Evolutionary conservation across 2,888 invertebrate species (phyloP), one percentile per base, ranked within the genome.

Genomic region (Gibbula magus): DNA sequence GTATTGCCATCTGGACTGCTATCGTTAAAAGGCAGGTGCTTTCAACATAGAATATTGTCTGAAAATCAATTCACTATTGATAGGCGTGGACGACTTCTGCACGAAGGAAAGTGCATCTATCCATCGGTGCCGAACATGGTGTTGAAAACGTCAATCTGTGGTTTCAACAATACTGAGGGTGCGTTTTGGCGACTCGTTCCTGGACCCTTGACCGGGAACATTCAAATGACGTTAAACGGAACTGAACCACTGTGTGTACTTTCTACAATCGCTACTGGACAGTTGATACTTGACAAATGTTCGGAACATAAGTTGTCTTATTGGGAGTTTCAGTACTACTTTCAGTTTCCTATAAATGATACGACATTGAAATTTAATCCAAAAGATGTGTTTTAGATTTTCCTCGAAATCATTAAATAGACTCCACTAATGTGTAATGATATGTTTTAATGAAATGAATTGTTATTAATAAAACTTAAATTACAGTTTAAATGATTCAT

Each of bases 51-150:
- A 39, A 81, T 87, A 0, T 45, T 88, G 10, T 87, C 88, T 7
- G 78, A 86, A 77, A 88, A 88, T 77, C 77, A 81, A 18, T 88
- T 88, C 77, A 77, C 81, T 70, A 84, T 88, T 18, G 84, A 86
- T 77, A 78, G 54, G 0, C 54, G 82, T 5, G 79, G 82, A 5
- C 80, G 83, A 29, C 78, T 88, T 16, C 61, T 82, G 45, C 81
- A 79, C 77, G 74, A 75, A 0, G 78, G 80, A 39, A 18, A 76
- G 10, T 81, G 81, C 75, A 53, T 81, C n/a, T 52, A 52, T 22
- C 53, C 78, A 20, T 70, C 66, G 8, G 4, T 16, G 2, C 8
- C 5, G 7, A 61, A 35, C 7, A 54, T 66, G n/a, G 54, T 78
- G 45, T 53, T 78, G 20, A 70, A 29, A 35, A 20, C 25, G 29